Base-by-base conservation (phyloP, 2,113 vertebrate genomes). In the Eptesicus fuscus region DNA sequence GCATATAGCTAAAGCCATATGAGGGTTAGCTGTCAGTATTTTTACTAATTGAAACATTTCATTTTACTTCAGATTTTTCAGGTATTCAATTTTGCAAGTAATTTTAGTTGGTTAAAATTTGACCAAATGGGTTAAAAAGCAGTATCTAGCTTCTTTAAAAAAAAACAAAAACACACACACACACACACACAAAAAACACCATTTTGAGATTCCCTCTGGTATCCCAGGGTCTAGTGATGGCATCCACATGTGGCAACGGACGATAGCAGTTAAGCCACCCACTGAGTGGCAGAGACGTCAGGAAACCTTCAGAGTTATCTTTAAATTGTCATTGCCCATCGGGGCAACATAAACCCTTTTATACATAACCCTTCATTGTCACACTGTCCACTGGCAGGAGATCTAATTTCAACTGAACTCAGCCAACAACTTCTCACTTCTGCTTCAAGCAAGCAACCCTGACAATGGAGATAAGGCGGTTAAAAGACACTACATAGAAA, bases 51-150 rank as follows among this genome's bases (percentile, higher is more conserved):
- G 44, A 70, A 77, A 47, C 4, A 40, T 69, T 93, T 88, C 32
- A 42, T 40, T 83, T 53, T 8, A 59, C 44, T 77, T 95, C 40
- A 88, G 70, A 76, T 71, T 87, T 92, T 83, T 25, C 0, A 23
- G 63, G 53, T 12, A 69, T 67, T 87, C 37, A 56, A 30, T 74
- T 94, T 90, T 91, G 53, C 17, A 69, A 79, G 85, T 85, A n/a
- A 82, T 69, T 88, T 94, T 44, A 53, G 73, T 74, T 76, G 80
- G 49, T 61, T 85, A 92, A 94, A 90, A 90, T 47, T 32, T 11
- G 13, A 63, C 49, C 16, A 61, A 42, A 79, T 32, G 18, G 35
- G 59, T 40, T 23, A 23, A 20, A 69, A 59, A 84, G 13, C 18
- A 85, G 65, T 10, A 30, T 35, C 35, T 90, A 47, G 76, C 28